Base-by-base conservation (phyloP, 2,113 vertebrate species). In the Python bivittatus region DNA sequence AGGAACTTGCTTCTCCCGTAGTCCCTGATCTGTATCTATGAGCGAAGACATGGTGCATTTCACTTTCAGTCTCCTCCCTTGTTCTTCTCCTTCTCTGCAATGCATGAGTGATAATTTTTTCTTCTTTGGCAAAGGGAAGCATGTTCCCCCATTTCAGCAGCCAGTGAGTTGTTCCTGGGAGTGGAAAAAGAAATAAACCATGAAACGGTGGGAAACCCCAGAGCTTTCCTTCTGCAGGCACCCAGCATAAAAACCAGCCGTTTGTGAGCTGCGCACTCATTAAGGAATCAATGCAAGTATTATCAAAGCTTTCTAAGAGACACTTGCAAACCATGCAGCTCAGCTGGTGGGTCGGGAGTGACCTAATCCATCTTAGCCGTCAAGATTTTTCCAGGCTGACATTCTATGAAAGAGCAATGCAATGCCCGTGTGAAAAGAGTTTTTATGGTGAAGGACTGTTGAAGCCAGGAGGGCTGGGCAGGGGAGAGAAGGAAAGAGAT, bases 181-280 rank as follows among this genome's bases (percentile, higher is more conserved):
- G 27, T 94, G 64, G 68, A 9, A 85, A 23, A 64, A 92, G 94
- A 96, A 96, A 96, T 95, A 96, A 97, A 96, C 96, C 92, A 90
- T 96, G 93, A 96, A 96, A 94, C 94, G 92, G 83, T 92, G 93
- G 83, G 84, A 94, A 84, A 93, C 93, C 91, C 91, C 87, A 89
- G 93, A 95, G 94, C 94, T 29, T 93, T 94, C 4, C 91, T 92
- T 88, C 64, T 88, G 92, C 95, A 95, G 86, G 91, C 96, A 96
- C 95, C 92, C 88, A 92, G 84, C 48, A 11, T 94, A 95, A 97
- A 96, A 10, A 27, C 64, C 88, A 94, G 44, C 9, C 92, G 92
- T 93, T 96, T 90, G 25, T 96, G 94, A 96, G 95, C 93, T 96
- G 95, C 94, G 29, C 92, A 94, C 94, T 96, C 94, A 92, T 96